These are phyloP conservation scores for Sarotherodon lohbergeri DNA, from an alignment of 2,113 vertebrate species.

Conservation along the genomic window DNA sequence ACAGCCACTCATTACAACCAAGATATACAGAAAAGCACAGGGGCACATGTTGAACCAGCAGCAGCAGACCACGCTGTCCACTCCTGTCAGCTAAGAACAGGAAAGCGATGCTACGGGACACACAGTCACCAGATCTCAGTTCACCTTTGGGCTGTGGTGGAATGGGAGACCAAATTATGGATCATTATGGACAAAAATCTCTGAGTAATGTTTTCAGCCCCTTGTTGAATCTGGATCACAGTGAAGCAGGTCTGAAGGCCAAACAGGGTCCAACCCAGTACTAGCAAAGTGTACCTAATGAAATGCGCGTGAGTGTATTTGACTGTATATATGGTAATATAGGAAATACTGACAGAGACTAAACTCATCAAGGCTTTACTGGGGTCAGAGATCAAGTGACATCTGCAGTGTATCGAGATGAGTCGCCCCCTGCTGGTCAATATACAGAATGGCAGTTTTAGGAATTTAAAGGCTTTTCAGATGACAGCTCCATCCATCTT, in stretches of 20 bases:
- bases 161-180: accelerated
- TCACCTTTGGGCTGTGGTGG: background rate
- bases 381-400: background rate
- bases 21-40: background rate
- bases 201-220: background rate
- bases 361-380: background rate
- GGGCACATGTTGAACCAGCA: background rate
- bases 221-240: background rate
- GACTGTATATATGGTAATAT: background rate
- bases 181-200: background rate
- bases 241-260: accelerated
- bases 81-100: background rate
- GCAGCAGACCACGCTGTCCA: background rate
- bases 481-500: accelerated
- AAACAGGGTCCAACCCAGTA: background rate
- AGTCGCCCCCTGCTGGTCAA: background rate
- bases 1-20: background rate
- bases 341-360: background rate
- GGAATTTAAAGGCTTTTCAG: background rate
- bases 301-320: accelerated
- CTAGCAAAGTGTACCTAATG: accelerated
- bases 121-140: background rate
- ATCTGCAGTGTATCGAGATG: background rate
- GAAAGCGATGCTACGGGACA: background rate
- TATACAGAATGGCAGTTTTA: accelerated